Evolutionary conservation across 2,888 invertebrate genomes (phyloP).

Genomic region (Eremobia ochroleuca): DNA sequence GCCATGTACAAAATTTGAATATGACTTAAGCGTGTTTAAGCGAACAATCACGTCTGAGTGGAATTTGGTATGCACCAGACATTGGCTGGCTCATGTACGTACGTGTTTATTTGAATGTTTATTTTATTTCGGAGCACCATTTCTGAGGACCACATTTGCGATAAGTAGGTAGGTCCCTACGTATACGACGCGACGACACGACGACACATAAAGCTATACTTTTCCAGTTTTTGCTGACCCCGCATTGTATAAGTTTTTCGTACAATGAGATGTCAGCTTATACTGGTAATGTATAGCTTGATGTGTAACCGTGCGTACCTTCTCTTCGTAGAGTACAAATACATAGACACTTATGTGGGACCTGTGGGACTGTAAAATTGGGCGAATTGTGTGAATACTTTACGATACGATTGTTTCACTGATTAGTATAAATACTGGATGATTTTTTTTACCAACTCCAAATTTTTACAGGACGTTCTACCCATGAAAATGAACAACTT

Average conservation of each 20-base stretch:
- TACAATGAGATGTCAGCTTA: no score
- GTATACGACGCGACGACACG: not conserved
- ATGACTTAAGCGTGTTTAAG: slow-evolving; percentile 90
- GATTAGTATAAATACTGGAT: no score
- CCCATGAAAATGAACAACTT: no score
- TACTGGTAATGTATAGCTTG: no score
- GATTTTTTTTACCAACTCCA: no score
- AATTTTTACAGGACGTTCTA: no score
- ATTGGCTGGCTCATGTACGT: slow-evolving; percentile 89
- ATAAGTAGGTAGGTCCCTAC: not conserved
- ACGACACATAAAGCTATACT: not conserved
- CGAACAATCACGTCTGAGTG: slow-evolving; percentile 93
- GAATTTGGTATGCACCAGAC: slow-evolving; percentile 92
- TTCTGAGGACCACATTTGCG: not conserved
- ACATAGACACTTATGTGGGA: no score
- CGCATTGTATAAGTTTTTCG: no score
- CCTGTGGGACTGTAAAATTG: no score
- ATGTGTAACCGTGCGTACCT: not conserved
- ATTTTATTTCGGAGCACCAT: not conserved
- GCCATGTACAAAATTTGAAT: slow-evolving; percentile 84
- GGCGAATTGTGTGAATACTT: no score
- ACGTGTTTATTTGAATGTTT: slow-evolving; percentile 38
- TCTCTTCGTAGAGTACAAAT: not conserved
- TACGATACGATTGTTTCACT: no score
- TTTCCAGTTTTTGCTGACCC: no score